Evolutionary conservation across 1,140 invertebrate species (phyloP).

Genomic region (Pemphigus obesinymphae): DNA sequence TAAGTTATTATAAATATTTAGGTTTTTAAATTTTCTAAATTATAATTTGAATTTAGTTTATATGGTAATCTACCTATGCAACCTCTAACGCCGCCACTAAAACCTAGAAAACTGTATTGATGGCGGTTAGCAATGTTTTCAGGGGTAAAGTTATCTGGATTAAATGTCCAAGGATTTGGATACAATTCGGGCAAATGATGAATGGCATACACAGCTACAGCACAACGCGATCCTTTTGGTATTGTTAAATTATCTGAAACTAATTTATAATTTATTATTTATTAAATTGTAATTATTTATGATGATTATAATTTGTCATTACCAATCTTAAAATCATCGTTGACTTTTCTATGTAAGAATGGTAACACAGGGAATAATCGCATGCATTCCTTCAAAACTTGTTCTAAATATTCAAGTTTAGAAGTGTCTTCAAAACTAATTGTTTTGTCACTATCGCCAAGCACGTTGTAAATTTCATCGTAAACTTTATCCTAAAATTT

Average conservation of each 20-base stretch:
- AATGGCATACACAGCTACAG: conserved; percentile 53
- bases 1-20: no score
- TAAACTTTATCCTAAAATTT: conserved; percentile 44
- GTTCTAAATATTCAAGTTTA: conserved; percentile 58
- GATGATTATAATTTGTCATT: no score
- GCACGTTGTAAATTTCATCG: conserved; percentile 49
- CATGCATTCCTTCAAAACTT: conserved; percentile 59
- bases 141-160: conserved; percentile 57
- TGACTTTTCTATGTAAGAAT: conserved; percentile 54
- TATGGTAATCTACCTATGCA: no score
- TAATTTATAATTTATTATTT: background rate
- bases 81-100: no score
- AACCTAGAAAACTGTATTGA: no score
- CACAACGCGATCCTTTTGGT: background rate
- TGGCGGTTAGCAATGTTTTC: no score
- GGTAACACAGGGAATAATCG: conserved; percentile 60
- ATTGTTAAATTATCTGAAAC: background rate
- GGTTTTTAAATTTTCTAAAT: no score
- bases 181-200: conserved; percentile 54
- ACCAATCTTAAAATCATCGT: conserved; percentile 51
- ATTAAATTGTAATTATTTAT: background rate
- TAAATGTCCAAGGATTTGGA: conserved; percentile 55
- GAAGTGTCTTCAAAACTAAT: conserved; percentile 56
- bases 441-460: conserved; percentile 50
- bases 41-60: no score